Evolutionary conservation across 2,888 invertebrate genomes (phyloP).

Genomic region (Lycia hirtaria): DNA sequence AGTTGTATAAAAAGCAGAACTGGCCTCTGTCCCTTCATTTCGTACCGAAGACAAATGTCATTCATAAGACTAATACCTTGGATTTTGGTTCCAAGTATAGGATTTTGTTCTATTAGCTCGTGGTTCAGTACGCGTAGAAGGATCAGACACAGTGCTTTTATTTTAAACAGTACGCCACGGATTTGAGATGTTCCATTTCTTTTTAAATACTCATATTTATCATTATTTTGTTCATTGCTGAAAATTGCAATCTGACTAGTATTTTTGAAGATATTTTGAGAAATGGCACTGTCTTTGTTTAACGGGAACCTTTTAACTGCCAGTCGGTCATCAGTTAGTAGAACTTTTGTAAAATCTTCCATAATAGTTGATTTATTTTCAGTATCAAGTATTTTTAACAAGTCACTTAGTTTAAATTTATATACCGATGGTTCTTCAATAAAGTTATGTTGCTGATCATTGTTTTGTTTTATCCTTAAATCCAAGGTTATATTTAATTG

Average conservation of each 20-base stretch:
- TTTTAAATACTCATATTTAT: constrained; percentile 26
- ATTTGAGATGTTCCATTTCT: constrained; percentile 35
- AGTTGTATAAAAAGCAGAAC: constrained; percentile 51
- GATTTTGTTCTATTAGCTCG: constrained; percentile 43
- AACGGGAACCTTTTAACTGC: too few relatives aligned
- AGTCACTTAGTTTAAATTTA: not conserved
- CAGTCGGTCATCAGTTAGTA: too few relatives aligned
- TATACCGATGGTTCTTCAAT: not conserved
- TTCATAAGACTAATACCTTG: constrained; percentile 53
- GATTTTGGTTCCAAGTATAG: constrained; percentile 51
- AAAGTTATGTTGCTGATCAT: not conserved
- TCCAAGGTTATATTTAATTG: not conserved
- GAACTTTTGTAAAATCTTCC: too few relatives aligned
- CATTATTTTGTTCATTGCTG: not conserved
- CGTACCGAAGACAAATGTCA: constrained; percentile 51
- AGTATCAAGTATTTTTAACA: not conserved
- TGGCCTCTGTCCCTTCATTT: constrained; percentile 35
- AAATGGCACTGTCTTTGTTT: too few relatives aligned
- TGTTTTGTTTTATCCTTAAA: not conserved
- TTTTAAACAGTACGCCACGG: constrained; percentile 41
- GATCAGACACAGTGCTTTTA: constrained; percentile 49
- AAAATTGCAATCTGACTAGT: not conserved
- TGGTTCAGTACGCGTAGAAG: constrained; percentile 47
- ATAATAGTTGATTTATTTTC: too few relatives aligned
- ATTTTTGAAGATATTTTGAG: not conserved